Percentiles rank a stretch among this genome's conserved stretches.
These are phyloP conservation scores for Euthynnus affinis DNA, from an alignment of 2,797 vertebrate species.

Conservation along the genomic window DNA sequence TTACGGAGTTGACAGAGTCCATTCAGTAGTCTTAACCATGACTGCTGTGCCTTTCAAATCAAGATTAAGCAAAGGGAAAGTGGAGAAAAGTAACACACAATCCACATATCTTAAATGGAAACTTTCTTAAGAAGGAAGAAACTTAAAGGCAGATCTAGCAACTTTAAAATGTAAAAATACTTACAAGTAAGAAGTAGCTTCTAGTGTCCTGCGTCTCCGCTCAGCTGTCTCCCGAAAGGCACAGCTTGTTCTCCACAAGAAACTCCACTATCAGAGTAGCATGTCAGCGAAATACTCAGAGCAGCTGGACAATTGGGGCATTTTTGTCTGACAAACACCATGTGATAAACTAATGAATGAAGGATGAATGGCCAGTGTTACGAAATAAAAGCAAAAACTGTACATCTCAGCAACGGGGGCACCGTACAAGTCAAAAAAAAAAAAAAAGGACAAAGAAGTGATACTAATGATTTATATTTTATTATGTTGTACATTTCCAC, in stretches of 20 bases:
- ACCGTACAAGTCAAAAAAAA: not conserved
- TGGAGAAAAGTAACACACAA: not conserved
- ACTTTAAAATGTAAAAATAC: constrained; percentile 43
- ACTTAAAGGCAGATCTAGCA: not conserved
- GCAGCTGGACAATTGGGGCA: constrained; percentile 68
- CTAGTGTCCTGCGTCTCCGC: constrained; percentile 10
- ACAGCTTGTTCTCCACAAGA: constrained; percentile 43
- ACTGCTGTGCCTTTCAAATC: not conserved
- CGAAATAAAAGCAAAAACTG: constrained; percentile 20
- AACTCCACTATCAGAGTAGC: not conserved
- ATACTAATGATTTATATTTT: constrained; percentile 62
- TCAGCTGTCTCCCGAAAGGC: not conserved
- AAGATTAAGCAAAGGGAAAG: not conserved
- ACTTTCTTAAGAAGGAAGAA: not conserved
- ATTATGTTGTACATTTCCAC: constrained; percentile 79
- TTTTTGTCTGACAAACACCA: constrained; percentile 79
- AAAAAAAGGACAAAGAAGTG: constrained; percentile 19
- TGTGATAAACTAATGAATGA: constrained; percentile 80
- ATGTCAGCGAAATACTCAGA: constrained; percentile 62
- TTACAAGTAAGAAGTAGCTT: constrained; percentile 42
- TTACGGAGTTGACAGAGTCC: not conserved
- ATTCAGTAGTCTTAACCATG: not conserved
- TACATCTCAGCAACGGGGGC: not conserved
- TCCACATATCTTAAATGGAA: not conserved
- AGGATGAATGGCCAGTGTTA: constrained; percentile 69